These are phyloP conservation scores for Venusia cambrica DNA, from an alignment of 2,888 invertebrate genomes.

Conservation along the genomic window DNA sequence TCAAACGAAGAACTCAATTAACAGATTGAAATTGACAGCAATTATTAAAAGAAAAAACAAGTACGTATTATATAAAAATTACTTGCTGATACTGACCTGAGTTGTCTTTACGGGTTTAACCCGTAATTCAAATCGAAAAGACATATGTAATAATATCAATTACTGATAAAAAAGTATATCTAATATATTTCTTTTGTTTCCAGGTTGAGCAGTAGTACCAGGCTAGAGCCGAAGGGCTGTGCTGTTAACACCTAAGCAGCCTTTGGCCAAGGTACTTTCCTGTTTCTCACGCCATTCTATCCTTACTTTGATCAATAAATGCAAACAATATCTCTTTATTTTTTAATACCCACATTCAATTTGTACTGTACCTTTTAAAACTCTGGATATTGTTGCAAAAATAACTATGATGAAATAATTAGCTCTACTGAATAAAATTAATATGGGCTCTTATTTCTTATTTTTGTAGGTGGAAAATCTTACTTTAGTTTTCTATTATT, in stretches of 20 bases:
- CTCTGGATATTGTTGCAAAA: slow-evolving; percentile 9
- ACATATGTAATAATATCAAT: too few species aligned
- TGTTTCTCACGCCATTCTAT: slow-evolving; percentile 59
- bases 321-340: slow-evolving; percentile 52
- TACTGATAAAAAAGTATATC: too few species aligned
- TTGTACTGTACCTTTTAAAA: too few species aligned
- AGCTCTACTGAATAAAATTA: slow-evolving; percentile 32
- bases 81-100: too few species aligned
- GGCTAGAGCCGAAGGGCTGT: slow-evolving; percentile 64
- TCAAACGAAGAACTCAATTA: too few species aligned
- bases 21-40: too few species aligned
- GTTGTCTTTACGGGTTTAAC: too few species aligned
- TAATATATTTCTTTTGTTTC: too few species aligned
- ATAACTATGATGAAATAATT: slow-evolving; percentile 34
- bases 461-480: slow-evolving; percentile 30
- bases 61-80: too few species aligned
- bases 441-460: slow-evolving; percentile 35
- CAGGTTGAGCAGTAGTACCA: slow-evolving; percentile 60
- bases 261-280: slow-evolving; percentile 71
- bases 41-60: too few species aligned
- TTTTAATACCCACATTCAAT: slow-evolving; percentile 38
- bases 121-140: too few species aligned
- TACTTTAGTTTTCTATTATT: slow-evolving; percentile 30
- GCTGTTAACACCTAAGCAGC: slow-evolving; percentile 52
- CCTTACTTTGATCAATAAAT: slow-evolving; percentile 74